Evolutionary conservation across 2,797 vertebrate genomes (phyloP).

Genomic region (Trematomus bernacchii): DNA sequence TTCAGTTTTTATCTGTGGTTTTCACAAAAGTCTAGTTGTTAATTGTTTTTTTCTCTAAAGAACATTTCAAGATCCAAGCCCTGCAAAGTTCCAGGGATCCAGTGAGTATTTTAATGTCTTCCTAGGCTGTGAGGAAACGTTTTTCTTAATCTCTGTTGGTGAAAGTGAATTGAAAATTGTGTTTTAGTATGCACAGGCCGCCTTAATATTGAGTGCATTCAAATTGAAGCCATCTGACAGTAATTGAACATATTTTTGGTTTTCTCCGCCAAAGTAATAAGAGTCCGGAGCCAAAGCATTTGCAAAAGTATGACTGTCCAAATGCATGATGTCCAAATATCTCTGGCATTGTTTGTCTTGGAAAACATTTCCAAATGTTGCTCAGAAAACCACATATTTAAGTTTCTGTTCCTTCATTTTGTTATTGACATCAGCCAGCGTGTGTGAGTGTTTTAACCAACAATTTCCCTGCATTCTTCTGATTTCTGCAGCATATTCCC

Average conservation of each 20-base stretch:
- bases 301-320: slow-evolving; percentile 25
- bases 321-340: slow-evolving; percentile 45
- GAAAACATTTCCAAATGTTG: slow-evolving; percentile 25
- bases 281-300: slow-evolving; percentile 28
- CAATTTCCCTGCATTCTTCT: slow-evolving; percentile 12
- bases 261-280: slow-evolving; percentile 24
- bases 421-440: neutral
- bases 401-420: slow-evolving; percentile 4
- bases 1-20: neutral
- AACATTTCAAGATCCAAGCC: slow-evolving; percentile 89
- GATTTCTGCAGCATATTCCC: slow-evolving; percentile 90
- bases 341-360: slow-evolving; percentile 29
- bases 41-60: slow-evolving; percentile 70
- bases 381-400: slow-evolving; percentile 5
- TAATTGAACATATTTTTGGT: slow-evolving; percentile 27
- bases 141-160: neutral
- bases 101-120: slow-evolving; percentile 85
- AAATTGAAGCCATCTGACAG: slow-evolving; percentile 39
- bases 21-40: neutral
- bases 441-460: neutral
- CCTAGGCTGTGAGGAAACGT: neutral
- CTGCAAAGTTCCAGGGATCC: slow-evolving; percentile 95
- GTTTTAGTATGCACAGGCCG: neutral
- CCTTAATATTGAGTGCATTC: slow-evolving; percentile 21
- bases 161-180: neutral